A percentile compares a stretch with the other conserved stretches of the same genome.
Conservation (phyloP, 2,888 invertebrate genomes). For the Tridacna crocea region DNA sequence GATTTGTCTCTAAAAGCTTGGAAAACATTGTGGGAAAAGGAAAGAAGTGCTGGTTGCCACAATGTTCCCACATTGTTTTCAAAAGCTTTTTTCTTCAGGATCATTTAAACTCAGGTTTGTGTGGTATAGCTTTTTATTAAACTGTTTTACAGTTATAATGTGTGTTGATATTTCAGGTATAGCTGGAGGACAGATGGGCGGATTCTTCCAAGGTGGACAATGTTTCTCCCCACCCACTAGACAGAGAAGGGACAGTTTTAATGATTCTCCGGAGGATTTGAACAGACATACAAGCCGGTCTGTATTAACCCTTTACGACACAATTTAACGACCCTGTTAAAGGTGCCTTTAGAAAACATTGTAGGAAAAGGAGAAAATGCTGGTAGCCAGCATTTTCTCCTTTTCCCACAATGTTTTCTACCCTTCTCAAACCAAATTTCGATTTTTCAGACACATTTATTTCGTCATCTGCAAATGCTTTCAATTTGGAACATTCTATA, state of each 20-base stretch:
- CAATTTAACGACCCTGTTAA: background rate
- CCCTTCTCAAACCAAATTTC: too few species aligned
- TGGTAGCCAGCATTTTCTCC: too few species aligned
- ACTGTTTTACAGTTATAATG: too few species aligned
- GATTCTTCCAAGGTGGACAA: conserved; percentile 58
- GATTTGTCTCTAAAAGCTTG: too few species aligned
- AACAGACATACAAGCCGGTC: conserved; percentile 34
- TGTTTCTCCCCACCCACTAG: conserved; percentile 63
- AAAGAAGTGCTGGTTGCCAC: background rate
- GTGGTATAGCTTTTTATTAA: too few species aligned
- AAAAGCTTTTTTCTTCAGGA: too few species aligned
- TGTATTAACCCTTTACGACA: background rate
- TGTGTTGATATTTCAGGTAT: conserved; percentile 31
- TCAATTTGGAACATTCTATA: too few species aligned
- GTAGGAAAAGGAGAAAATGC: too few species aligned
- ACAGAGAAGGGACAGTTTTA: conserved; percentile 38
- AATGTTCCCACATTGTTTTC: background rate
- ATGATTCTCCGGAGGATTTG: conserved; percentile 41
- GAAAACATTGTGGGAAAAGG: conserved; percentile 1
- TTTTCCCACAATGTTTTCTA: too few species aligned
- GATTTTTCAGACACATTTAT: too few species aligned
- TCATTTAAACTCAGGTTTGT: too few species aligned
- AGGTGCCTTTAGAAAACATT: background rate
- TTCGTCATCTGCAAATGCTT: too few species aligned
- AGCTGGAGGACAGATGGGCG: conserved; percentile 23